Conservation (phyloP, 2,113 vertebrate genomes). For the Emydocephalus ijimae region DNA sequence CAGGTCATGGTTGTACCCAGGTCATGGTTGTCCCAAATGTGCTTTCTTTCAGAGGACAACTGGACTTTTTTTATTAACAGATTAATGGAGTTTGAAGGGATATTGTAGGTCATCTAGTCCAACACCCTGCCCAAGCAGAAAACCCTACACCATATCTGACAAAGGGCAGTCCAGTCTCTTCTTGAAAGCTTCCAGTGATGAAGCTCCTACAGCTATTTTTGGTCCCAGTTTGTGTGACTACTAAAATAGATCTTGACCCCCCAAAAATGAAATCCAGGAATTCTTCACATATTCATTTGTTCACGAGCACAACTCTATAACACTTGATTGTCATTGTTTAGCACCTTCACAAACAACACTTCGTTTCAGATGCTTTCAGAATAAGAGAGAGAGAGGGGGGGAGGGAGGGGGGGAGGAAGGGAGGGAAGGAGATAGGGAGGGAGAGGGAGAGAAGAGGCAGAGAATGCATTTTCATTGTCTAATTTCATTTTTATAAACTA, state of each 20-base stretch:
- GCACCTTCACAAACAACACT: slow-evolving; percentile 31
- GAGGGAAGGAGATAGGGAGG: too few relatives aligned
- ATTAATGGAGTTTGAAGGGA: too few relatives aligned
- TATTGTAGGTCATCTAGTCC: too few relatives aligned
- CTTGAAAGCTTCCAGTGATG: too few relatives aligned
- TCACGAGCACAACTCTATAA: neutral
- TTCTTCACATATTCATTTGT: neutral
- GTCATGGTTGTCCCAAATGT: neutral
- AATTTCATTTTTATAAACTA: slow-evolving; percentile 44
- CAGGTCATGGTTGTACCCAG: too few relatives aligned
- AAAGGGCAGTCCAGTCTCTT: too few relatives aligned
- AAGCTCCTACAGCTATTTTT: neutral
- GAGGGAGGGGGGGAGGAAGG: too few relatives aligned
- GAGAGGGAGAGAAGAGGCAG: too few relatives aligned
- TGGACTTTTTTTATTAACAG: neutral
- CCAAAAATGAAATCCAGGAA: neutral
- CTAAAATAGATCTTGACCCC: neutral
- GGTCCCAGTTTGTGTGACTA: neutral
- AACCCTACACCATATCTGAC: too few relatives aligned
- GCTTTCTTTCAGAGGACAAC: neutral
- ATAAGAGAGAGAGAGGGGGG: too few relatives aligned
- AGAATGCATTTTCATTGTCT: slow-evolving; percentile 14
- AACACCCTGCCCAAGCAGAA: too few relatives aligned
- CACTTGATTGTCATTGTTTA: neutral
- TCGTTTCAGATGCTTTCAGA: slow-evolving; percentile 51